phyloP scores from a whole-genome alignment of 2,888 invertebrate genomes.

The Tipula vernalis region DNA sequence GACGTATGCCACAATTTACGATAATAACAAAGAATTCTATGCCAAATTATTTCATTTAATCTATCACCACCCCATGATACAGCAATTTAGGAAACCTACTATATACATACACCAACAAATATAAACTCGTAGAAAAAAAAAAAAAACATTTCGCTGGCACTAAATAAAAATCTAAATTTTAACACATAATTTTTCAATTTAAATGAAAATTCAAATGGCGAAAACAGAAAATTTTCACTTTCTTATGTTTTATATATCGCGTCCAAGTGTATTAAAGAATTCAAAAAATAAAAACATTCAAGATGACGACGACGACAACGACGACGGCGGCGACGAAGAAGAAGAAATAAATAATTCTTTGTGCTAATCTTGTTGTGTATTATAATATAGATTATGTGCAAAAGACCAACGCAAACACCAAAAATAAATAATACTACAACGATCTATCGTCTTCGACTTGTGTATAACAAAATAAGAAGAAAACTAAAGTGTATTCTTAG shows the following conservation, averaged over 20 bases:
- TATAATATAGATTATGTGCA: not conserved
- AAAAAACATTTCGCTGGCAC: not conserved
- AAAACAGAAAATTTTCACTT: not conserved
- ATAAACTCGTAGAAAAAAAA: not conserved
- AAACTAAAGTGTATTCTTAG: not conserved
- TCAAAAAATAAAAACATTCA: not conserved
- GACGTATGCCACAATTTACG: too few species aligned
- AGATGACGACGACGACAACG: not conserved
- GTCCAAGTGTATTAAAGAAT: not conserved
- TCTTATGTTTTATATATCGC: not conserved
- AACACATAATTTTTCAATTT: conserved; percentile 4
- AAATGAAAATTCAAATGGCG: not conserved
- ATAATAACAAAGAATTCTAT: not conserved
- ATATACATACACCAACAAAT: too few species aligned
- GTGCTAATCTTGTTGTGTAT: not conserved
- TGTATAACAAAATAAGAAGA: not conserved
- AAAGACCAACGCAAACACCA: not conserved
- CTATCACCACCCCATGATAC: not conserved
- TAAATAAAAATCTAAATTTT: not conserved
- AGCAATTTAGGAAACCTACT: not conserved
- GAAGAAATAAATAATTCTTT: not conserved
- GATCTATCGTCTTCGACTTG: not conserved
- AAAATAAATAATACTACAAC: not conserved
- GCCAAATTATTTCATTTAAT: not conserved
- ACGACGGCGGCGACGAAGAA: not conserved